phyloP scores from a whole-genome alignment of 2,797 vertebrate species.

The Liparis tanakae region DNA sequence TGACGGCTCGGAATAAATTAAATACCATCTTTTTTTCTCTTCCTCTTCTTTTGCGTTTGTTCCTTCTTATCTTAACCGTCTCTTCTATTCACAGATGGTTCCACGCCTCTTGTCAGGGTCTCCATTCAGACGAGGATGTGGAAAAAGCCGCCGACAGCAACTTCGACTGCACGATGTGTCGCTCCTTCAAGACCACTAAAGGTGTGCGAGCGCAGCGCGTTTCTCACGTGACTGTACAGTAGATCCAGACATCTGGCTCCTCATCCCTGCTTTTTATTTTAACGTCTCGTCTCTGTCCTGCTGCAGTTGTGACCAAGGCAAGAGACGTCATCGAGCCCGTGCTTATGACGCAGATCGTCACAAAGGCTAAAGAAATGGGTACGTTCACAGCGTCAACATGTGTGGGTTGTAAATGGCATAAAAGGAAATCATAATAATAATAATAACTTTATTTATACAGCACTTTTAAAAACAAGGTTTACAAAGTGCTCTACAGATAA shows the following conservation, averaged over 20 bases:
- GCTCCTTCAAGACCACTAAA: conserved; percentile 89
- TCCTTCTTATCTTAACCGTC: conserved; percentile 29
- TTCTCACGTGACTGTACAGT: not conserved
- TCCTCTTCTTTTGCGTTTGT: not conserved
- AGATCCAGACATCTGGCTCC: conserved; percentile 18
- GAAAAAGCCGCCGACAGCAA: conserved; percentile 92
- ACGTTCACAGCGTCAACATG: conserved; percentile 48
- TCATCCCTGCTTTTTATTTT: conserved; percentile 37
- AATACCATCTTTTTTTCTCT: not conserved
- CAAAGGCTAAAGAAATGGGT: conserved; percentile 96
- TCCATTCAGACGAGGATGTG: conserved; percentile 94
- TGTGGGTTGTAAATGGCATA: not conserved
- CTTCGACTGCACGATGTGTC: conserved; percentile 97
- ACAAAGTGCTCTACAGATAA: no score
- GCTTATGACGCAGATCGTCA: conserved; percentile 88
- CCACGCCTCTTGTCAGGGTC: conserved; percentile 95
- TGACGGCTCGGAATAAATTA: conserved; percentile 16
- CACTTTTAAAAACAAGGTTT: no score
- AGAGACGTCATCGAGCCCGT: conserved; percentile 89
- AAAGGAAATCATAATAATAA: no score
- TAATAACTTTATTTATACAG: no score
- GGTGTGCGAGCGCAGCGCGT: conserved; percentile 80
- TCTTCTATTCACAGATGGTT: conserved; percentile 89
- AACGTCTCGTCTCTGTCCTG: conserved; percentile 50
- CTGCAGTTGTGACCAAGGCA: conserved; percentile 80